Evolutionary conservation across 2,797 vertebrate species (phyloP).

Genomic region (Etheostoma nigrum): DNA sequence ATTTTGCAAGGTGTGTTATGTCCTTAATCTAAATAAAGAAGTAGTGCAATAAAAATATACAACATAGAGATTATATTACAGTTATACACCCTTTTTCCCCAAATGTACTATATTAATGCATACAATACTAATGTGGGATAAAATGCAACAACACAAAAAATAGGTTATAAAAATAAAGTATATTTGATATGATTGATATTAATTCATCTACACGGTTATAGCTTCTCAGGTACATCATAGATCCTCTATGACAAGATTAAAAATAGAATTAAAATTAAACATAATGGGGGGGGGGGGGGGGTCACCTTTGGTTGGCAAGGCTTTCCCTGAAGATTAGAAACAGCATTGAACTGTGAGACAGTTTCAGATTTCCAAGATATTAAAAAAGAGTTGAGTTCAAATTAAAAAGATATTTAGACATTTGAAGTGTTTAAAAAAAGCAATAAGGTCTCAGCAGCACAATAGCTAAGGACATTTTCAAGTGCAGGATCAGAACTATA

Average conservation of each 20-base stretch:
- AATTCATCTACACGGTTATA: background rate
- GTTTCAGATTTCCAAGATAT: background rate
- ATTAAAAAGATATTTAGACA: background rate
- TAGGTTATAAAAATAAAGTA: background rate
- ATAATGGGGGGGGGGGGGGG: background rate
- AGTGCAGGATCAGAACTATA: background rate
- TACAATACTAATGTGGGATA: background rate
- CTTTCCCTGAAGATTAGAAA: background rate
- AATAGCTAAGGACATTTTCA: background rate
- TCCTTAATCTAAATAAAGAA: constrained; percentile 3
- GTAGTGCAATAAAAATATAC: background rate
- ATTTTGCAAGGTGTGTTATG: background rate
- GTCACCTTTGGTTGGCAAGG: background rate
- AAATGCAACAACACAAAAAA: background rate
- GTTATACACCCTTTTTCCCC: background rate
- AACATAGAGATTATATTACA: background rate
- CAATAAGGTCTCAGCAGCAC: background rate
- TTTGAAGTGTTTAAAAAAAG: background rate
- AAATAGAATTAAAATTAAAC: background rate
- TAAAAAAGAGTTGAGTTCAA: background rate
- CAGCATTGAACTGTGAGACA: background rate
- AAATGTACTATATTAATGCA: background rate
- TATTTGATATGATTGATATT: background rate
- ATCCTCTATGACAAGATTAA: background rate
- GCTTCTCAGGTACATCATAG: background rate